These are phyloP conservation scores for Meloidogyne floridensis DNA, from an alignment of 1,140 invertebrate genomes.

Conservation along the genomic window DNA sequence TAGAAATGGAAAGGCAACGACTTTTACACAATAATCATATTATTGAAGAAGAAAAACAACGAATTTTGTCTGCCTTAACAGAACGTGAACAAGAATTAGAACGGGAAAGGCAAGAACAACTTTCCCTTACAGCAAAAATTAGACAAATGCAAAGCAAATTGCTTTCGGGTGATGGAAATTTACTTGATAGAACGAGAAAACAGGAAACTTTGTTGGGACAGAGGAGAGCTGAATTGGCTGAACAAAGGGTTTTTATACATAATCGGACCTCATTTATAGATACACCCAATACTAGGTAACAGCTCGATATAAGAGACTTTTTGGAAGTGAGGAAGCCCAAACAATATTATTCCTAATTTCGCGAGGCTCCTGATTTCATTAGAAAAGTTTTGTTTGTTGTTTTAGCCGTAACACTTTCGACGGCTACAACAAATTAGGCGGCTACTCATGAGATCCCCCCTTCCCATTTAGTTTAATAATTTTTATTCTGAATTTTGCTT, in stretches of 20 bases:
- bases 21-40: conserved; percentile 70
- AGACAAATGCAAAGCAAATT: conserved; percentile 82
- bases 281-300: too few relatives aligned
- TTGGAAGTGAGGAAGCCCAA: too few relatives aligned
- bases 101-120: conserved; percentile 69
- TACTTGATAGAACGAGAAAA: conserved; percentile 86
- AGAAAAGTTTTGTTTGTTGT: too few relatives aligned
- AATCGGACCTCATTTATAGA: too few relatives aligned
- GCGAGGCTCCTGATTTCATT: too few relatives aligned
- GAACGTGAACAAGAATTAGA: conserved; percentile 72
- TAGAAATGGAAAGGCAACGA: conserved; percentile 70
- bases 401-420: too few relatives aligned
- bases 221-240: conserved; percentile 78
- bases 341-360: too few relatives aligned
- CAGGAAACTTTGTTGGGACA: conserved; percentile 78
- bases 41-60: conserved; percentile 70
- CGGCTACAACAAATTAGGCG: too few relatives aligned
- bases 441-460: too few relatives aligned
- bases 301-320: too few relatives aligned
- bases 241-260: conserved; percentile 70
- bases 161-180: conserved; percentile 80
- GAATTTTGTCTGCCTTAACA: conserved; percentile 71
- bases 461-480: too few relatives aligned
- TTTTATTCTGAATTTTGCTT: too few relatives aligned
- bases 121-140: conserved; percentile 68